A percentile compares a stretch with the other conserved stretches of the same genome.
These are phyloP conservation scores for Brachyptera risi DNA, from an alignment of 2,888 invertebrate species.

Conservation along the genomic window DNA sequence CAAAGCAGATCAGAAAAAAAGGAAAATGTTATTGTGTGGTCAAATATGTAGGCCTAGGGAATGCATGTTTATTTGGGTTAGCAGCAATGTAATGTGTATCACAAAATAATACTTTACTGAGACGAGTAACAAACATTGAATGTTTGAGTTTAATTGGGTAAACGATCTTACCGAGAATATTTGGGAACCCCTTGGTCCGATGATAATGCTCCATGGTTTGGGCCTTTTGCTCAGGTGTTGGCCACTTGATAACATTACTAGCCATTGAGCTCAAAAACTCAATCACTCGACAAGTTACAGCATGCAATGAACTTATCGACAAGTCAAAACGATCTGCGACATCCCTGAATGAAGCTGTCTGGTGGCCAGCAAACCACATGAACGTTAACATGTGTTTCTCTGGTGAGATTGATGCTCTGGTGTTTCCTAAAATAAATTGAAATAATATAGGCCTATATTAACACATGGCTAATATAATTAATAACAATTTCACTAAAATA, in stretches of 20 bases:
- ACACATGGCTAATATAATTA: too few relatives aligned
- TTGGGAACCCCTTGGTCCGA: conserved; percentile 16
- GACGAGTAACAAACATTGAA: too few relatives aligned
- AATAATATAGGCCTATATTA: too few relatives aligned
- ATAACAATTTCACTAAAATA: too few relatives aligned
- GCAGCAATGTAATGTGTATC: too few relatives aligned
- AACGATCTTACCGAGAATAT: conserved; percentile 2
- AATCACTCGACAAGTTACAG: conserved; percentile 5
- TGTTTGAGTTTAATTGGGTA: too few relatives aligned
- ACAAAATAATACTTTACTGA: too few relatives aligned
- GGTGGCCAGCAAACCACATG: conserved; percentile 22
- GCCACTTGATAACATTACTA: neutral
- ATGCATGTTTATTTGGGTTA: neutral
- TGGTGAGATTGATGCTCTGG: too few relatives aligned
- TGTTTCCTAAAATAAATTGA: too few relatives aligned
- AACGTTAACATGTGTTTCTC: conserved; percentile 19
- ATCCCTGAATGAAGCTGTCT: conserved; percentile 15
- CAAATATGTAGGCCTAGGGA: too few relatives aligned
- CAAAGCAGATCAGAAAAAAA: neutral
- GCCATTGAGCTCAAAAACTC: conserved; percentile 9
- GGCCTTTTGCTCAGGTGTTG: neutral
- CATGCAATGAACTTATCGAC: conserved; percentile 9
- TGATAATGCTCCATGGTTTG: neutral
- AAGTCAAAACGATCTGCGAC: conserved; percentile 19
- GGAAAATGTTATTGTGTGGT: too few relatives aligned